Evolutionary conservation across 2,113 vertebrate species (phyloP), one percentile per base, ranked within the genome.

Genomic region (Pavo muticus): DNA sequence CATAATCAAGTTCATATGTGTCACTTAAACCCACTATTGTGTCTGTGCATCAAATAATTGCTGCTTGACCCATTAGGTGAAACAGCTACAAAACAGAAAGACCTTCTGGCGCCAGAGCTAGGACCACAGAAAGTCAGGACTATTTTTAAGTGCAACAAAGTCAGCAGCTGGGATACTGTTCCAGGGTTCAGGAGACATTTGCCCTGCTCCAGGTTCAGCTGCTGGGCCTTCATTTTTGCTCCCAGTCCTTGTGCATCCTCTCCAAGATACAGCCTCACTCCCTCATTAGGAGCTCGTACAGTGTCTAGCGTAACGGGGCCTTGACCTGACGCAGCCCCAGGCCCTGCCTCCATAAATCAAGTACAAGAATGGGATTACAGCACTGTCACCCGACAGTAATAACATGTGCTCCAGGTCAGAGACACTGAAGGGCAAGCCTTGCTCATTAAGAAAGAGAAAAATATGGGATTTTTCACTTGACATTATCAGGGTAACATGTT

Each of bases 401-500:
- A 93, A 35, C 89, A 61, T 65, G 67, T 90, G 68, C 59, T 91
- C 52, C 82, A 74, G 84, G 84, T 86, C 87, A 83, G 64, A 85
- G 82, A 87, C 56, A 80, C 59, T 57, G 74, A 89, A 87, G 81
- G n/a, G 70, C 72, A 84, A 90, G 44, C 67, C 77, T 21, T 52
- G 50, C 57, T 95, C 61, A 90, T 90, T 95, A 95, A 92, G 73
- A 50, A 85, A 72, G 37, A 87, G n/a, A 75, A 94, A 96, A 95
- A 81, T 56, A 91, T 5, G 20, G 72, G 69, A 90, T 91, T 93
- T 95, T 71, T 32, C 5, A 0, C 35, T 84, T 93, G 88, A 68
- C 86, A 4, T 91, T 96, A 88, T 94, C 85, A 86, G 42, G 50
- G 69, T 84, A 95, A 48, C 69, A 30, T 54, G 57, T 84, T 91